A percentile compares a stretch with the other conserved stretches of the same genome.
Evolutionary conservation across 2,888 invertebrate genomes (phyloP).

Genomic region (Microdon myrmicae): DNA sequence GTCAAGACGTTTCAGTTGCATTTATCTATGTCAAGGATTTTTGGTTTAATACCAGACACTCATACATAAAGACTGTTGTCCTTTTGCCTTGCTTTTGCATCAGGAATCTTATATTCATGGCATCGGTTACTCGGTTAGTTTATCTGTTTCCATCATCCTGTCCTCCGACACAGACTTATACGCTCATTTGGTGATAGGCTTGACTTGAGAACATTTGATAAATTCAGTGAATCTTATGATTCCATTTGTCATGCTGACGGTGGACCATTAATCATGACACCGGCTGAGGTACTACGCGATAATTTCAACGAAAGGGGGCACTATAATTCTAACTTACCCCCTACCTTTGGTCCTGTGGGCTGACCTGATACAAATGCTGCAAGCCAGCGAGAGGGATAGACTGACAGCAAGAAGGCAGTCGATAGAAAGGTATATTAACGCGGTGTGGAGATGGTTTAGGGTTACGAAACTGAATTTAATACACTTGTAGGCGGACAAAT

Average conservation of each 20-base stretch:
- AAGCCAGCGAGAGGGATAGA: too few species aligned
- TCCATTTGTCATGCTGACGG: slow-evolving; percentile 59
- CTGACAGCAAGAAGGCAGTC: too few species aligned
- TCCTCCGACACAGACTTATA: background rate
- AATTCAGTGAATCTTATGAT: slow-evolving; percentile 57
- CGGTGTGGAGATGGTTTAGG: too few species aligned
- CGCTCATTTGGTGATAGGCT: slow-evolving; percentile 35
- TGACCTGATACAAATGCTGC: too few species aligned
- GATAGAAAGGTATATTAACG: too few species aligned
- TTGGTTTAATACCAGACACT: slow-evolving; percentile 11
- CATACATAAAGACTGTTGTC: background rate
- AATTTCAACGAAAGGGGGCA: slow-evolving; percentile 32
- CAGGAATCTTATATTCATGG: slow-evolving; percentile 20
- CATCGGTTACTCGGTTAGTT: slow-evolving; percentile 16
- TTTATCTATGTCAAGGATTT: slow-evolving; percentile 50
- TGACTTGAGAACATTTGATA: slow-evolving; percentile 54
- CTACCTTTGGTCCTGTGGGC: slow-evolving; percentile 2
- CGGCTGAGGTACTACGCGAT: slow-evolving; percentile 34
- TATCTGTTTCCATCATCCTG: slow-evolving; percentile 6
- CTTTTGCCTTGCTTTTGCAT: slow-evolving; percentile 29
- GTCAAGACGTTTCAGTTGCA: slow-evolving; percentile 42
- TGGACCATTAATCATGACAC: slow-evolving; percentile 57
- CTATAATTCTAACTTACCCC: slow-evolving; percentile 40
- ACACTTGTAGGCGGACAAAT: too few species aligned
- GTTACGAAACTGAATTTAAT: too few species aligned